Evolutionary conservation across 2,888 invertebrate genomes (phyloP).

Genomic region (Salpingus planirostris): DNA sequence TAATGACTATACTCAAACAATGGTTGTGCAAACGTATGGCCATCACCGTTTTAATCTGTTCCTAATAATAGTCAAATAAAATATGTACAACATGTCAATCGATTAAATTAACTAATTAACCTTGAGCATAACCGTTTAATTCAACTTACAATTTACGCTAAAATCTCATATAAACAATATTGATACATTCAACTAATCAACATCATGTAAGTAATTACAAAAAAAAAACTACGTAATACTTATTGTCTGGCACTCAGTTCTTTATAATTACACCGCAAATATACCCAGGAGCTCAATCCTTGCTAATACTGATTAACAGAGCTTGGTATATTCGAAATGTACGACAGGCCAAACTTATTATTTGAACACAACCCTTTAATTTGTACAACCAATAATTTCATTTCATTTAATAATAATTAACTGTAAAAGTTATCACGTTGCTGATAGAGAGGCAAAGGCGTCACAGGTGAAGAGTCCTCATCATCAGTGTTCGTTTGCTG

Average conservation of each 20-base stretch:
- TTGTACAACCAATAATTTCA: conserved; percentile 29
- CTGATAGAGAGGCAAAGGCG: conserved; percentile 74
- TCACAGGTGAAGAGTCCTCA: conserved; percentile 66
- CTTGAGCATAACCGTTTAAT: too few species aligned
- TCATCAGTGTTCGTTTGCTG: conserved; percentile 50
- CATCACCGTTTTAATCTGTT: too few species aligned
- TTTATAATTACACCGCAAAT: conserved; percentile 24
- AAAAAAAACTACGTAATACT: conserved; percentile 15
- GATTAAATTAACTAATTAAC: too few species aligned
- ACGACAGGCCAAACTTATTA: conserved; percentile 25
- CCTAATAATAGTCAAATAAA: too few species aligned
- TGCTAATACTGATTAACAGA: conserved; percentile 12
- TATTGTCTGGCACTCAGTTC: conserved; percentile 37
- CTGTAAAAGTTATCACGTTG: conserved; percentile 76
- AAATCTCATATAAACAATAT: conserved; percentile 14
- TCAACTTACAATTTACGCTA: conserved; percentile 8
- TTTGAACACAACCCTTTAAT: conserved; percentile 32
- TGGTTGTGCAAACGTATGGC: too few species aligned
- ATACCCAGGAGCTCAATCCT: conserved; percentile 12
- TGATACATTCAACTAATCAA: conserved; percentile 11
- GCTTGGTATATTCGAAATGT: conserved; percentile 21
- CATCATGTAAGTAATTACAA: conserved; percentile 4
- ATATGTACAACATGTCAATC: too few species aligned
- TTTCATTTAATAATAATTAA: conserved; percentile 21
- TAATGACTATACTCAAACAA: too few species aligned